Evolutionary conservation across 1,140 invertebrate genomes (phyloP), one percentile per base, ranked within the genome.

Genomic region (Belonocnema kinseyi): DNA sequence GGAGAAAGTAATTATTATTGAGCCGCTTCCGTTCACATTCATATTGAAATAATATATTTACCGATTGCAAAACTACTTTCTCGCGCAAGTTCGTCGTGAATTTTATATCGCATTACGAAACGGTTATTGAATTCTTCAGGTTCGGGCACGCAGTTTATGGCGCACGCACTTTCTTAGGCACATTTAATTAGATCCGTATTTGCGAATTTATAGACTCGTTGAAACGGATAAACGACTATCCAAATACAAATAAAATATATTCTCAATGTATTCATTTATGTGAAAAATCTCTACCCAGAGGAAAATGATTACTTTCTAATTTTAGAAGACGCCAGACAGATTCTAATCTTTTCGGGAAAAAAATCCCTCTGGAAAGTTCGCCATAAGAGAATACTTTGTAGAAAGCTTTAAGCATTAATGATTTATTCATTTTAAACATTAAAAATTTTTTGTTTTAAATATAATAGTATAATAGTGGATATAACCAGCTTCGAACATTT

Each of bases 1-100:
- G 33, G 61, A 66, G 61, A 66, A 66, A 66, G 61, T 66, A 66
- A 66, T 66, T 66, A 66, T 66, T 66, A 66, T 40, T 66, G 61
- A 66, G 26, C 40, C 61, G 26, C 26, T 40, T 66, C 26, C 61
- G 26, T 33, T 21, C 61, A 66, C 61, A 46, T 5, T 66, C 61
- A n/a, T 66, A 66, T 66, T 66, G 46, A 66, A 66, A 66, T 66
- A 40, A 66, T 46, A 46, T 66, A 66, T 66, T 66, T 66, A n/a
- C 61, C 13, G n/a, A 66, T 66, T 66, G 61, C 61, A 66, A 66
- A 66, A 66, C 61, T 66, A 66, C 61, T 66, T 66, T 66, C 61
- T 66, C 61, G 61, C 40, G 61, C 61, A 66, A 66, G 61, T 40
- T 66, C 10, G 61, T 6, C 61, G 26, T 66, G 61, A 66, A 66